Conservation (phyloP, 92 coral and sea anemone species). For the Zoanthus sociatus region DNA sequence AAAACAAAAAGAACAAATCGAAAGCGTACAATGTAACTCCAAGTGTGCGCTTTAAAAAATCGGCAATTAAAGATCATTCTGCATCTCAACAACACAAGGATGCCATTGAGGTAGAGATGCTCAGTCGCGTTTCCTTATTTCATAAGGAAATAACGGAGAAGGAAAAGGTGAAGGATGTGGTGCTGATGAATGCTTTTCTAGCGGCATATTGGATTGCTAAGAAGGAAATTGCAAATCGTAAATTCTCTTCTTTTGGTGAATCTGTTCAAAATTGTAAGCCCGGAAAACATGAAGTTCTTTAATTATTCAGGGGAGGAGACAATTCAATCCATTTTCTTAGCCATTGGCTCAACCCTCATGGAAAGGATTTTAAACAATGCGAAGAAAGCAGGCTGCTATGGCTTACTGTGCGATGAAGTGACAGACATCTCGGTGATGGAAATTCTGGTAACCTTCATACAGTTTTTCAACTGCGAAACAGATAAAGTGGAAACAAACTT, state of each 20-base stretch:
- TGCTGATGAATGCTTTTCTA: conserved; percentile 48
- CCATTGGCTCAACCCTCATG: conserved; percentile 54
- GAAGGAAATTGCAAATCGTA: conserved; percentile 53
- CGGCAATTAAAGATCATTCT: conserved; percentile 40
- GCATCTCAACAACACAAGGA: conserved; percentile 52
- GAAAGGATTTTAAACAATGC: conserved; percentile 49
- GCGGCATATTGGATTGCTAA: conserved; percentile 63
- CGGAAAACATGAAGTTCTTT: conserved; percentile 57
- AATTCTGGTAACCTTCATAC: conserved; percentile 55
- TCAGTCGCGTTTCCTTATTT: conserved; percentile 53
- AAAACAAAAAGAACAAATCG: conserved; percentile 48
- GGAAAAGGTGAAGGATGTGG: conserved; percentile 50
- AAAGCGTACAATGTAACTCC: conserved; percentile 39
- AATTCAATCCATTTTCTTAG: conserved; percentile 51
- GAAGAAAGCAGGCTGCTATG: conserved; percentile 63
- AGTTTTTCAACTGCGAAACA: conserved; percentile 55
- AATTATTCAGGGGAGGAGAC: conserved; percentile 60
- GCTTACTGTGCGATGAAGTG: conserved; percentile 46
- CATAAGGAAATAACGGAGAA: conserved; percentile 63
- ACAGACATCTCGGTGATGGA: conserved; percentile 65
- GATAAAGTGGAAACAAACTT: conserved; percentile 67
- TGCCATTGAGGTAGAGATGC: conserved; percentile 56
- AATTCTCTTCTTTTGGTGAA: conserved; percentile 54
- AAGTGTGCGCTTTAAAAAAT: conserved; percentile 35
- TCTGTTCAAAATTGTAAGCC: conserved; percentile 60